Percentiles rank a stretch among this genome's conserved stretches.
Conservation (phyloP, 30 jellyfish, hydroid and myxozoan species). For the Rhopilema esculentum region DNA sequence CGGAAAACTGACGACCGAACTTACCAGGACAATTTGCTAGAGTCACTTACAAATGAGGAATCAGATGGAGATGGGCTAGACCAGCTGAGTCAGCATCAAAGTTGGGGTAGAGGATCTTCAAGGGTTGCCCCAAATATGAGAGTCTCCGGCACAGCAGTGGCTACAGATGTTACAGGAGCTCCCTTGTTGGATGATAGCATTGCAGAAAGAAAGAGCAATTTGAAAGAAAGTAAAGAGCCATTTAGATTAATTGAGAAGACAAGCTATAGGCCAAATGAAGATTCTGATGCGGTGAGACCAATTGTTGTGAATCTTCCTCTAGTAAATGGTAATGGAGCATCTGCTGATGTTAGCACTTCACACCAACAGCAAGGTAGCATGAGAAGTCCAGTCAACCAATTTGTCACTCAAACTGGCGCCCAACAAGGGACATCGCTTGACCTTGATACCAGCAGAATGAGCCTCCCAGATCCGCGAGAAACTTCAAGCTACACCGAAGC, state of each 20-base stretch:
- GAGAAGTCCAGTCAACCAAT: not conserved
- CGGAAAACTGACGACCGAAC: constrained; percentile 26
- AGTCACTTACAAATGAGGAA: constrained; percentile 62
- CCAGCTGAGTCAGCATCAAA: not conserved
- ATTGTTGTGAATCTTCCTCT: constrained; percentile 61
- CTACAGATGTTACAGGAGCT: not conserved
- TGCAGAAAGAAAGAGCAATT: not conserved
- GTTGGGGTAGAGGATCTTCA: not conserved
- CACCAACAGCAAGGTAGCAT: not conserved
- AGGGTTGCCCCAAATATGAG: not conserved
- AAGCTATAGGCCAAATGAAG: constrained; percentile 62
- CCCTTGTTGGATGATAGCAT: not conserved
- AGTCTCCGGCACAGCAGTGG: constrained; percentile 35
- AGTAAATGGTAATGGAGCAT: constrained; percentile 11
- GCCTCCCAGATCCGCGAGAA: constrained; percentile 50
- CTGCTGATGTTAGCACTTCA: not conserved
- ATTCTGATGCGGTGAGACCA: constrained; percentile 28
- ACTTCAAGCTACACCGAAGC: constrained; percentile 79
- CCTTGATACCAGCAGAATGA: constrained; percentile 25
- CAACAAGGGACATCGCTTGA: constrained; percentile 63
- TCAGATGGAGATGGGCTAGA: constrained; percentile 66
- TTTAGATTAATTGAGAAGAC: constrained; percentile 62
- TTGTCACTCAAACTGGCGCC: not conserved
- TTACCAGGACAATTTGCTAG: constrained; percentile 62
- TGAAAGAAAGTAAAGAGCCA: not conserved